Base-by-base conservation (phyloP, 2,113 vertebrate species). In the Hymenochirus boettgeri region DNA sequence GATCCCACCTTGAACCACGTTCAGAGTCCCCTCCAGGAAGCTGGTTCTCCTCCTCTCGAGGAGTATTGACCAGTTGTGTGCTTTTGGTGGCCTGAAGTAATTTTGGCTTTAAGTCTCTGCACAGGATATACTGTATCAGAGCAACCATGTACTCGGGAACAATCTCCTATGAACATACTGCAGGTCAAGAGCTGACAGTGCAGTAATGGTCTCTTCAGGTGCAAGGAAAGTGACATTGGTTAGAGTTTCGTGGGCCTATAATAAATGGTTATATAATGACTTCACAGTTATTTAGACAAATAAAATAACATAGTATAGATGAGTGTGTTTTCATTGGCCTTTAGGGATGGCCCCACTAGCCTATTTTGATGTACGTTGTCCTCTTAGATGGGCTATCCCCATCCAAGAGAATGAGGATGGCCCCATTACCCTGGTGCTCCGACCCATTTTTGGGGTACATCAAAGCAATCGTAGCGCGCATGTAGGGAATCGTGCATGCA, bases 141-240 rank as follows among this genome's bases (percentile, higher is more conserved):
- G 82, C 62, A 75, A 89, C 92, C 92, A 93, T 6, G 85, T 86
- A 1, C 88, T 85, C 59, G 91, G 85, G 22, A 86, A 84, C 53
- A 88, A 88, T 15, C 93, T 91, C 22, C 88, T 89, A 2, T 93
- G 90, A 48, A 93, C 89, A 64, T 95, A 94, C 77, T 94, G 93
- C 17, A 96, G 83, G 8, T 93, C 87, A 19, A 96, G 76, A 19
- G 93, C 89, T 0, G 92, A 91, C 59, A 96, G 71, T 65, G 90
- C 90, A 81, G 94, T 93, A 65, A 96, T 72, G 0, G 92, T 94
- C 76, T 96, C 93, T 76, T 96, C 93, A 0, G 88, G 88, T 8
- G 87, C 93, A 1, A 93, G 93, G 71, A 96, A 96, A 72, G 94
- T 93, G n/a, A 93, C 93, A 5, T 88, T 92, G 76, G 94, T 91